phyloP scores from a whole-genome alignment of 2,888 invertebrate species.

The Leucoma salicis region DNA sequence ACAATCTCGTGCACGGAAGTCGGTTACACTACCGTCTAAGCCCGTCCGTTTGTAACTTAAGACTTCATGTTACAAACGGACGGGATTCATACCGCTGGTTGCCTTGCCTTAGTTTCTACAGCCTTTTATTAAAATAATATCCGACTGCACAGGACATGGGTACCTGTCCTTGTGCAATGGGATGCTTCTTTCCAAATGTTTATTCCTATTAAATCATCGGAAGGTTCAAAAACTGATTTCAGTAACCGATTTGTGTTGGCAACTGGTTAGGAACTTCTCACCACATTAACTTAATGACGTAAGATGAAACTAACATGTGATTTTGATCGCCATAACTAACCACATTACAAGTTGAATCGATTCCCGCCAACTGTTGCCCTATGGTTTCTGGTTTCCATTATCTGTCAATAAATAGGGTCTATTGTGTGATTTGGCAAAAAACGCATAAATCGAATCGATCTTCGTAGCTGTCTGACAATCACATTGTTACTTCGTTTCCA shows the following conservation, averaged over 20 bases:
- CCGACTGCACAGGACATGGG: no score
- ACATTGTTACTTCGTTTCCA: conserved; percentile 56
- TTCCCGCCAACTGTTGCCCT: conserved; percentile 70
- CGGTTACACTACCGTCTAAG: no score
- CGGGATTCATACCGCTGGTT: no score
- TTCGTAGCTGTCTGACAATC: conserved; percentile 68
- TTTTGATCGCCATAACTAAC: conserved; percentile 78
- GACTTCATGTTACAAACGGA: no score
- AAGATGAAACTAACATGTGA: conserved; percentile 68
- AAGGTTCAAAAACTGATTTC: no score
- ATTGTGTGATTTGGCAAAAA: conserved; percentile 72
- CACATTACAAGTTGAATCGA: conserved; percentile 68
- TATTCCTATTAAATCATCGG: no score
- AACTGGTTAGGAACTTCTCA: background rate
- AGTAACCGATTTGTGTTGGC: background rate
- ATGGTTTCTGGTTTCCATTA: conserved; percentile 59
- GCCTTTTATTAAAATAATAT: no score
- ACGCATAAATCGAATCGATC: conserved; percentile 80
- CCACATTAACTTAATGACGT: conserved; percentile 43
- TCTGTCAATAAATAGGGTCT: conserved; percentile 75
- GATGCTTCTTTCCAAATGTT: no score
- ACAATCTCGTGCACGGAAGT: no score
- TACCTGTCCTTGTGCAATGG: no score
- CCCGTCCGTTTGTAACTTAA: no score
- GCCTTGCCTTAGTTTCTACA: no score